Evolutionary conservation across 2,113 vertebrate species (phyloP), one percentile per base, ranked within the genome.

Genomic region (Misgurnus mizolepis): DNA sequence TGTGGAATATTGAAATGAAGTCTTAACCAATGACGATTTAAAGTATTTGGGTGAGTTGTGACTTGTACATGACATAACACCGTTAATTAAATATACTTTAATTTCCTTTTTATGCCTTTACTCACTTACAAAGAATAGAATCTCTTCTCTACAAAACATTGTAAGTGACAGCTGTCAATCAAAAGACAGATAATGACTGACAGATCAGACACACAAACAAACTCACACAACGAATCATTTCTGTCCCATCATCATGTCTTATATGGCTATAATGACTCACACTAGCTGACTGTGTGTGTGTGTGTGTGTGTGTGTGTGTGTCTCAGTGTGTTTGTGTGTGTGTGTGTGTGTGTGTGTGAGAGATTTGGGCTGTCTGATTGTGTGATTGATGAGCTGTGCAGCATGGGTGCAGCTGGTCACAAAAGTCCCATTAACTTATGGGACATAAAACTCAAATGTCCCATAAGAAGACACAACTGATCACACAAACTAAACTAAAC

Each of bases 11-110:
- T 34, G 27, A 34, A 34, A 34, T 34, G 27, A 34, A 34, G 27
- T 34, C 27, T 34, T 34, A 34, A 2, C 27, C 27, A 34, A 34
- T 34, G 3, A 34, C 1, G 27, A 34, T 34, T 34, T 34, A 34
- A 34, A 34, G 27, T 34, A 34, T 34, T 34, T 34, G 27, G 3
- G 27, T 3, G 3, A 34, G 27, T 27, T 34, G 27, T 34, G 27
- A 34, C 27, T 2, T 34, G 1, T 34, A 34, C 27, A 34, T 34
- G 27, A 34, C 27, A 34, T 34, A 34, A 34, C 27, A 34, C 1
- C 27, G 1, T 64, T 67, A 83, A 71, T 67, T 77, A 84, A 80
- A 80, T 76, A 72, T 72, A 62, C 62, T 80, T 84, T 80, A 80
- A 80, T 78, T 7, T 53, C 4, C 18, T 43, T 80, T 71, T 50